Evolutionary conservation across 64 coral and sea anemone species (phyloP).

Genomic region (Porites lutea): DNA sequence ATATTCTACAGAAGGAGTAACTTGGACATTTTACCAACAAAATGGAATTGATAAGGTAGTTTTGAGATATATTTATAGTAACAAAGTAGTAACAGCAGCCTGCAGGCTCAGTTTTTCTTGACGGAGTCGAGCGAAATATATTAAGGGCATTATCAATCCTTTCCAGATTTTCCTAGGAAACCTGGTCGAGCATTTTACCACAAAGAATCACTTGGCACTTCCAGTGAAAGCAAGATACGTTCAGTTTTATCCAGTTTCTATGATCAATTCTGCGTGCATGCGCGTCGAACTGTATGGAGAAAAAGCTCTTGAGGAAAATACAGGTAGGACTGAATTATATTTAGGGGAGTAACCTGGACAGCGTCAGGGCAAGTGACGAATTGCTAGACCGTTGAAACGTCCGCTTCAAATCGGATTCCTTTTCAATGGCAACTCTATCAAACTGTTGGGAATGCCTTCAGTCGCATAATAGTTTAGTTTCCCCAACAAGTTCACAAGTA

Average conservation of each 20-base stretch:
- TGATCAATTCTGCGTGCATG: neutral
- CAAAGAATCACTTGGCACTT: conserved; percentile 3
- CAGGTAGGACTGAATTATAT: neutral
- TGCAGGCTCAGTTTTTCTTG: no score
- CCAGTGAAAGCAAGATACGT: conserved; percentile 1
- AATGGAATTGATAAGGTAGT: conserved; percentile 15
- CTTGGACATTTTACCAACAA: conserved; percentile 1
- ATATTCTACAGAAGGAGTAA: neutral
- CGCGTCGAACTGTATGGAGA: conserved; percentile 8
- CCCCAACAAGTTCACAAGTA: no score
- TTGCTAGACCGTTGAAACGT: no score
- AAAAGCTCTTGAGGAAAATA: neutral
- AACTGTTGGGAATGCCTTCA: no score
- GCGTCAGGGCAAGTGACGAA: no score
- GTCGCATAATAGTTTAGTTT: no score
- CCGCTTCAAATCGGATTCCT: no score
- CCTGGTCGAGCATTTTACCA: neutral
- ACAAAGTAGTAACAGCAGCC: neutral
- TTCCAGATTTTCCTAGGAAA: conserved; percentile 9
- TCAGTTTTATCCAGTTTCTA: neutral
- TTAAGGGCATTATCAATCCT: neutral
- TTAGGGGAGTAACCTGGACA: no score
- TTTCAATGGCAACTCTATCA: no score
- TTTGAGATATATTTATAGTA: neutral
- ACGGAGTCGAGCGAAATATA: no score